Conservation (phyloP, 2,888 invertebrate genomes). For the Ischnura elegans region DNA sequence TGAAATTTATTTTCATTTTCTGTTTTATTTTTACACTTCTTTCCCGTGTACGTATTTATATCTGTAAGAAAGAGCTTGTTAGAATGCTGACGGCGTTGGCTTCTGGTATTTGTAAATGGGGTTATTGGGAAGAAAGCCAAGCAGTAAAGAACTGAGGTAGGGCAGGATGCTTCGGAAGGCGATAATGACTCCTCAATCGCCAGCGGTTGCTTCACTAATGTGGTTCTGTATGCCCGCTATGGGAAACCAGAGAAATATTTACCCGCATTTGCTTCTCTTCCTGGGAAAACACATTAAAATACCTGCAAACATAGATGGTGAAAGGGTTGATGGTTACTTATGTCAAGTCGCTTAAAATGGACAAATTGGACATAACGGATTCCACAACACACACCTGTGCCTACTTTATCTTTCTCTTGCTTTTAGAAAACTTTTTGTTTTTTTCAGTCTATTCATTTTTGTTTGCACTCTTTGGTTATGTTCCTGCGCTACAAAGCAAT, state of each 20-base stretch:
- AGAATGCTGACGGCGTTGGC: background rate
- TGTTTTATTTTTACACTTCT: too few relatives aligned
- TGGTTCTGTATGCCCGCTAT: background rate
- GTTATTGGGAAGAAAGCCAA: background rate
- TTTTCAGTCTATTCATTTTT: too few relatives aligned
- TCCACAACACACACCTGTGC: background rate
- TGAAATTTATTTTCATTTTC: too few relatives aligned
- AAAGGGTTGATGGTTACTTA: background rate
- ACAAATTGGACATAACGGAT: conserved; percentile 22
- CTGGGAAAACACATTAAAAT: conserved; percentile 6
- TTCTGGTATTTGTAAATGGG: background rate
- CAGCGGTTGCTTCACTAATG: conserved; percentile 48
- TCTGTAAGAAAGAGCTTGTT: background rate
- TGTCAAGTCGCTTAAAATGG: background rate
- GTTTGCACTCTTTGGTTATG: too few relatives aligned
- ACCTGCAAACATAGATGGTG: background rate
- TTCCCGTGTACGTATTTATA: too few relatives aligned
- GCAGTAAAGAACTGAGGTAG: background rate
- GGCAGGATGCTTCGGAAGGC: background rate
- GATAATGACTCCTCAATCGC: conserved; percentile 42
- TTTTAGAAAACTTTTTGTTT: background rate
- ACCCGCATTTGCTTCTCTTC: background rate
- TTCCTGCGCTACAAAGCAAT: too few relatives aligned
- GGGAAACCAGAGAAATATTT: conserved; percentile 8
- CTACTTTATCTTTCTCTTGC: background rate